These are phyloP conservation scores for Knipowitschia caucasica DNA, from an alignment of 2,797 vertebrate genomes.

Conservation along the genomic window DNA sequence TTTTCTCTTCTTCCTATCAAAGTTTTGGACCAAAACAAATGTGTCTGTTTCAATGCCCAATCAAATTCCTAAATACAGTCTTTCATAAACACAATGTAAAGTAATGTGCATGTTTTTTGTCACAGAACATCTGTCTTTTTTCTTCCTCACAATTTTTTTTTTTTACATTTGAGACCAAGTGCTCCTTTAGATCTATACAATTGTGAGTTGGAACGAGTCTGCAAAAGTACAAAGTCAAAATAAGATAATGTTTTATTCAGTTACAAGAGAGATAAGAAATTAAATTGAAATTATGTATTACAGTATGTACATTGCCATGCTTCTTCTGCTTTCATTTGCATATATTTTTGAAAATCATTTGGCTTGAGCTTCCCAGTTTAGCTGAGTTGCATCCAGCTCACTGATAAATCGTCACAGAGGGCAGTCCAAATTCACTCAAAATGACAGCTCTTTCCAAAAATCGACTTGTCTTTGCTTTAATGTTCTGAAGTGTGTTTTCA, in stretches of 20 bases:
- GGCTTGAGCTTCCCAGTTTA: conserved; percentile 31
- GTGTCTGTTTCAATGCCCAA: conserved; percentile 62
- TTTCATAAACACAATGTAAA: conserved; percentile 79
- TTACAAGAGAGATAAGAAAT: not conserved
- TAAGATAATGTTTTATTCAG: not conserved
- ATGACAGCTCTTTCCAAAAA: conserved; percentile 46
- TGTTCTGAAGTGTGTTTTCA: conserved; percentile 49
- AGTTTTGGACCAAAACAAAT: conserved; percentile 76
- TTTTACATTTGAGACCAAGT: not conserved
- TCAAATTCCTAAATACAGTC: conserved; percentile 71
- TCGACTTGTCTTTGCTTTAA: conserved; percentile 29
- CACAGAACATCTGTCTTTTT: no score
- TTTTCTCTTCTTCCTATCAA: conserved; percentile 72
- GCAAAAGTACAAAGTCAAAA: not conserved
- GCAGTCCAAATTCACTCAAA: conserved; percentile 29
- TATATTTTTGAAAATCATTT: conserved; percentile 37
- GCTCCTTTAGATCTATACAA: not conserved
- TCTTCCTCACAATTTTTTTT: not conserved
- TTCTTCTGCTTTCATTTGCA: conserved; percentile 6
- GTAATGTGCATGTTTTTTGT: no score
- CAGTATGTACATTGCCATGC: conserved; percentile 18
- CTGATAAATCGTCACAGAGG: conserved; percentile 45
- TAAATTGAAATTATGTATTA: conserved; percentile 27
- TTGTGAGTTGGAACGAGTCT: not conserved
- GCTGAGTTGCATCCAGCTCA: conserved; percentile 27